phyloP scores from a whole-genome alignment of 2,888 invertebrate genomes.

The Lucinisca nassula region DNA sequence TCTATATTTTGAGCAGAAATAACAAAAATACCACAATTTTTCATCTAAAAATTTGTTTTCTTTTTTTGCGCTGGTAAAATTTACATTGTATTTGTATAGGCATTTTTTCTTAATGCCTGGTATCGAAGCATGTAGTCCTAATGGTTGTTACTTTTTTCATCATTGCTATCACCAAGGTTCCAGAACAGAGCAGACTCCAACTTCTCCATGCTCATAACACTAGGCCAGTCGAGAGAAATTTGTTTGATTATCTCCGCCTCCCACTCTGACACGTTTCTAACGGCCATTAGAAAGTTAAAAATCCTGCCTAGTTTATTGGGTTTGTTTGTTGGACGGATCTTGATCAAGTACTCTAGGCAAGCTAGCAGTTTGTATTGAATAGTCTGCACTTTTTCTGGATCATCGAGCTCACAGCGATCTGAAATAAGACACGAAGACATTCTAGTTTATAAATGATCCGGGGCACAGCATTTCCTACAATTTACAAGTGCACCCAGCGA shows the following conservation, averaged over 20 bases:
- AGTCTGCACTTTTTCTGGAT: constrained; percentile 20
- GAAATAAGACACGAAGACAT: constrained; percentile 25
- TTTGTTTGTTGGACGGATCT: background rate
- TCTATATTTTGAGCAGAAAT: no score
- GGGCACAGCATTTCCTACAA: no score
- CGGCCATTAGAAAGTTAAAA: background rate
- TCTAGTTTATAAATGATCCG: no score
- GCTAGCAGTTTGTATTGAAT: constrained; percentile 43
- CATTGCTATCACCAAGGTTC: background rate
- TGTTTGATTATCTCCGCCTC: background rate
- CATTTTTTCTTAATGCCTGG: no score
- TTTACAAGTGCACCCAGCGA: no score
- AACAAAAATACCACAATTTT: no score
- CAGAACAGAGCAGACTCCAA: background rate
- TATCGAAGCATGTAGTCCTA: no score
- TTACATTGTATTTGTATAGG: no score
- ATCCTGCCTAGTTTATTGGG: background rate
- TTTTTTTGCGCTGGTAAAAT: no score
- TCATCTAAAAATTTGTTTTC: no score
- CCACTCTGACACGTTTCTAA: background rate
- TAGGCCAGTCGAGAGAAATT: background rate
- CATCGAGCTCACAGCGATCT: constrained; percentile 42
- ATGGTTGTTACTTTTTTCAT: no score
- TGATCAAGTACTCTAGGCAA: constrained; percentile 39
- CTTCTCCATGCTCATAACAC: background rate